phyloP scores from a whole-genome alignment of 2,888 invertebrate genomes.

The Ommatoiulus sabulosus region DNA sequence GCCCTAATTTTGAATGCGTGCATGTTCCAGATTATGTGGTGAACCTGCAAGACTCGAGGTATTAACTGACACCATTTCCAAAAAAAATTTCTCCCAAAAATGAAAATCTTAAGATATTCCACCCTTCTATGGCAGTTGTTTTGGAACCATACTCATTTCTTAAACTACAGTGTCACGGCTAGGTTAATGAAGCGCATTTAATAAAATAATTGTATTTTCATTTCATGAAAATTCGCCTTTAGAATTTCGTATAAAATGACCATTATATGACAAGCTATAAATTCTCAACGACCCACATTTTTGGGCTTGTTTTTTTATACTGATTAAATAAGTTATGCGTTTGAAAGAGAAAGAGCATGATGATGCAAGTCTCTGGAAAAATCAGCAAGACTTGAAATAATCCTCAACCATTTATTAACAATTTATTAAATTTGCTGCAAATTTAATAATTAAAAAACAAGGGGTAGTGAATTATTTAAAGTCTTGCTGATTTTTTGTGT shows the following conservation, averaged over 20 bases:
- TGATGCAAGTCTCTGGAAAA: too few species aligned
- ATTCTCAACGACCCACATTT: background rate
- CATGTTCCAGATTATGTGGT: constrained; percentile 7
- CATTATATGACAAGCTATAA: background rate
- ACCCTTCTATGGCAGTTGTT: background rate
- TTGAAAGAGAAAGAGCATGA: too few species aligned
- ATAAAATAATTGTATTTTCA: background rate
- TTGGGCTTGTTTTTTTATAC: background rate
- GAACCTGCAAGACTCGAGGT: background rate
- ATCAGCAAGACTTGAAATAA: too few species aligned
- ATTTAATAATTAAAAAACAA: too few species aligned
- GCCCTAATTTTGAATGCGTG: constrained; percentile 21
- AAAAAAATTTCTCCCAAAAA: background rate
- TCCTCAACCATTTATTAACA: too few species aligned
- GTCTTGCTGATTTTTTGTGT: too few species aligned
- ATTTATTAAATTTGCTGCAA: too few species aligned
- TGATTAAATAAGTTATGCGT: background rate
- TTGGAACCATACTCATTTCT: background rate
- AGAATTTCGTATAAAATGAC: background rate
- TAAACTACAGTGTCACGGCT: background rate
- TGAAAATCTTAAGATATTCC: background rate
- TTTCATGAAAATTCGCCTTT: background rate
- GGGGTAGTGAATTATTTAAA: too few species aligned
- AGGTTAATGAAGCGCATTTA: background rate
- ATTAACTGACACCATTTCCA: constrained; percentile 24